A percentile compares a stretch with the other conserved stretches of the same genome.
Evolutionary conservation across 2,888 invertebrate genomes (phyloP).

Genomic region (Vanessa cardui): DNA sequence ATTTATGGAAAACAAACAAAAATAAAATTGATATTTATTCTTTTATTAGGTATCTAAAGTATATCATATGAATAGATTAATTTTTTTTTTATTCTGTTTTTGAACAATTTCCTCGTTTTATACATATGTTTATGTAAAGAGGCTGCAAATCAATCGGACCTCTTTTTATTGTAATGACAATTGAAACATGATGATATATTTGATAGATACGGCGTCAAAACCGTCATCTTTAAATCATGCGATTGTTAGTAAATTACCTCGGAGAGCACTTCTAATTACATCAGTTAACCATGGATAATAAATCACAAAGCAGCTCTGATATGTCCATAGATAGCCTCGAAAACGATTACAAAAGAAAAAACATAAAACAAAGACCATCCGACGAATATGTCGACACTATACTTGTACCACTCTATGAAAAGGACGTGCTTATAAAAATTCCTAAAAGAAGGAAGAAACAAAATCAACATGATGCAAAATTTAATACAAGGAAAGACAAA

Average conservation of each 20-base stretch:
- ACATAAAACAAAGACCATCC: slow-evolving; percentile 43
- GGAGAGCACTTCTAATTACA: slow-evolving; percentile 24
- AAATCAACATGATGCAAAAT: slow-evolving; percentile 45
- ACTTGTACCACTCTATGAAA: slow-evolving; percentile 76
- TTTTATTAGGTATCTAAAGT: neutral
- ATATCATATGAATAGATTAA: neutral
- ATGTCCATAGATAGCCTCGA: slow-evolving; percentile 73
- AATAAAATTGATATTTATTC: neutral
- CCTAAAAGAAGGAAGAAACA: slow-evolving; percentile 58
- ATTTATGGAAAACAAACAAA: neutral
- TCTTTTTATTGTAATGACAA: neutral
- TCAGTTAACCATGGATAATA: slow-evolving; percentile 58
- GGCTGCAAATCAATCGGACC: neutral
- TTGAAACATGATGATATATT: neutral
- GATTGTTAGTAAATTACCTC: slow-evolving; percentile 2
- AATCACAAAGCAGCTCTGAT: slow-evolving; percentile 59
- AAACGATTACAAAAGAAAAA: slow-evolving; percentile 53
- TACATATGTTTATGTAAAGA: neutral
- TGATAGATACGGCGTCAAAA: neutral
- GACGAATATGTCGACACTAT: slow-evolving; percentile 70
- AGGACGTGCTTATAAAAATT: slow-evolving; percentile 73
- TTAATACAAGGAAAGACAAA: slow-evolving; percentile 43
- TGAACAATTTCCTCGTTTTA: neutral
- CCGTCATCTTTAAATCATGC: neutral
- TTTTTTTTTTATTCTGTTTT: neutral